Percentiles rank a stretch among this genome's conserved stretches.
These are phyloP conservation scores for Centropus unirufus DNA, from an alignment of 2,113 vertebrate genomes.

Conservation along the genomic window DNA sequence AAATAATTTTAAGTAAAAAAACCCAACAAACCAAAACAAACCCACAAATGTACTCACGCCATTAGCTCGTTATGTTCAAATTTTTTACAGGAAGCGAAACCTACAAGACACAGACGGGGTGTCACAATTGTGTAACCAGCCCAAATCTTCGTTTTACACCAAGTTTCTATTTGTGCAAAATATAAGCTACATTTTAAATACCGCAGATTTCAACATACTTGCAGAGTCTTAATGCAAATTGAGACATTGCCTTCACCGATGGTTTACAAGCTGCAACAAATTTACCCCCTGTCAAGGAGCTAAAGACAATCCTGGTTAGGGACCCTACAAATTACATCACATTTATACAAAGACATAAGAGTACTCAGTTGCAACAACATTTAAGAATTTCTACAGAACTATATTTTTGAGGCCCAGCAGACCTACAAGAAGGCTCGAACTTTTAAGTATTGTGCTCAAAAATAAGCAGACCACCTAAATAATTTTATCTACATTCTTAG, in stretches of 20 bases:
- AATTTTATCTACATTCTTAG: not conserved
- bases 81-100: not conserved
- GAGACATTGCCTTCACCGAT: not conserved
- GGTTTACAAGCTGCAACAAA: not conserved
- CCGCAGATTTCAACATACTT: not conserved
- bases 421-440: not conserved
- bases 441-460: not conserved
- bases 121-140: not conserved
- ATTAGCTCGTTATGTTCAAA: not conserved
- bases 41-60: not conserved
- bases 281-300: not conserved
- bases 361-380: not conserved
- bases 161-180: not conserved
- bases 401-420: not conserved
- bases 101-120: accelerated
- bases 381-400: not conserved
- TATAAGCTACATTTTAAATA: not conserved
- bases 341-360: not conserved
- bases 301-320: not conserved
- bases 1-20: not conserved
- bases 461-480: not conserved
- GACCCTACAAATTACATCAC: not conserved
- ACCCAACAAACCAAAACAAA: not conserved
- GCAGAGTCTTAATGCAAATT: not conserved
- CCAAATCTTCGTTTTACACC: not conserved